A percentile compares a stretch with the other conserved stretches of the same genome.
phyloP scores from a whole-genome alignment of 2,888 invertebrate species.

The Luperina testacea region DNA sequence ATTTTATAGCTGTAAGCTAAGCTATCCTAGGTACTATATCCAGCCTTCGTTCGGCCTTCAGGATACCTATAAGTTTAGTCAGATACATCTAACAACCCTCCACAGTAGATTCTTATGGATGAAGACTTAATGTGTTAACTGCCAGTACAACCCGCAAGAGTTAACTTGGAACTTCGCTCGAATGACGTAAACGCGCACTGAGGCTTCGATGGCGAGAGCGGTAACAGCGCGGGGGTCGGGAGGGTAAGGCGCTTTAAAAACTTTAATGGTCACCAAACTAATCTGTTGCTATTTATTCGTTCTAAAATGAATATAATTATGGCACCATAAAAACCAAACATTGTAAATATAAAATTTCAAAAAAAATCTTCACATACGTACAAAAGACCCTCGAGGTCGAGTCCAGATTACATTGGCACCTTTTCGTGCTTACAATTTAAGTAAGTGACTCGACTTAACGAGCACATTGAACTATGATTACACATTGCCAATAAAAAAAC shows the following conservation, averaged over 20 bases:
- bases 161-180: neutral
- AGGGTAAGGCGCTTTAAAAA: neutral
- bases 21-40: neutral
- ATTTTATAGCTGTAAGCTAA: neutral
- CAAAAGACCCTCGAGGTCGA: neutral
- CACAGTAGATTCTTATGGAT: neutral
- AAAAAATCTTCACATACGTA: neutral
- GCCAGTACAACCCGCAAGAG: neutral
- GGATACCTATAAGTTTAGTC: neutral
- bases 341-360: neutral
- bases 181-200: neutral
- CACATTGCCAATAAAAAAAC: neutral
- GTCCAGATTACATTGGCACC: neutral
- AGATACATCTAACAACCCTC: neutral
- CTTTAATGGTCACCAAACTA: neutral
- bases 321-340: neutral
- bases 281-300: neutral
- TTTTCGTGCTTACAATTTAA: neutral
- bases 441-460: neutral
- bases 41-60: neutral
- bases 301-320: neutral
- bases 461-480: constrained; percentile 9
- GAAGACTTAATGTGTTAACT: no score
- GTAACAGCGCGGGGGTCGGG: neutral
- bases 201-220: neutral